Evolutionary conservation across 92 coral and sea anemone genomes (phyloP).

Genomic region (Ricordea florida): DNA sequence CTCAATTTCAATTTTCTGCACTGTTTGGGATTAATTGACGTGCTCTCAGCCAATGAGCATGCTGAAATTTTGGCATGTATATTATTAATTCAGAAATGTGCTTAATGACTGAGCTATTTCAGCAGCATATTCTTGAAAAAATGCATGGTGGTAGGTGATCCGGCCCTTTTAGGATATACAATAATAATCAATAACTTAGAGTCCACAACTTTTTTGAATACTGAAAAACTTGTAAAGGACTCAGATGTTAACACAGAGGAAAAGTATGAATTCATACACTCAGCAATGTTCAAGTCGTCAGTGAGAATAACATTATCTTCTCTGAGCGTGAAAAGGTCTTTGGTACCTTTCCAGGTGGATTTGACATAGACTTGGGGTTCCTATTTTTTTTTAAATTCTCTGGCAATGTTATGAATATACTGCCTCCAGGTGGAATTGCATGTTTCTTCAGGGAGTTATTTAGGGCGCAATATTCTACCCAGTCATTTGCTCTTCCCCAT

Average conservation of each 20-base stretch:
- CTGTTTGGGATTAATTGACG: too few relatives aligned
- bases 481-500: slow-evolving; percentile 7
- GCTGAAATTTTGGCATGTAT: too few relatives aligned
- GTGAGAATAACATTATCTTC: background rate
- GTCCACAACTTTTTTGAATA: background rate
- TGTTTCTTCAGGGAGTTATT: background rate
- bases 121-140: background rate
- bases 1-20: too few relatives aligned
- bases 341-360: background rate
- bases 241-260: slow-evolving; percentile 3
- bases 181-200: background rate
- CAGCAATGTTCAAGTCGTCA: slow-evolving; percentile 3
- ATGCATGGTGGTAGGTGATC: background rate
- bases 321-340: background rate
- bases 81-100: too few relatives aligned
- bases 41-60: too few relatives aligned
- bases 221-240: background rate
- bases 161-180: too few relatives aligned
- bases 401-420: background rate
- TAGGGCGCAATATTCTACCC: background rate
- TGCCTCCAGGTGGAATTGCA: slow-evolving; percentile 4
- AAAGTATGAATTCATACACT: slow-evolving; percentile 3
- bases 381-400: background rate
- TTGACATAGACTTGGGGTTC: background rate
- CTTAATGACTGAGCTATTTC: too few relatives aligned